Base-by-base conservation (phyloP, 2,797 vertebrate genomes). In the Allobates femoralis region DNA sequence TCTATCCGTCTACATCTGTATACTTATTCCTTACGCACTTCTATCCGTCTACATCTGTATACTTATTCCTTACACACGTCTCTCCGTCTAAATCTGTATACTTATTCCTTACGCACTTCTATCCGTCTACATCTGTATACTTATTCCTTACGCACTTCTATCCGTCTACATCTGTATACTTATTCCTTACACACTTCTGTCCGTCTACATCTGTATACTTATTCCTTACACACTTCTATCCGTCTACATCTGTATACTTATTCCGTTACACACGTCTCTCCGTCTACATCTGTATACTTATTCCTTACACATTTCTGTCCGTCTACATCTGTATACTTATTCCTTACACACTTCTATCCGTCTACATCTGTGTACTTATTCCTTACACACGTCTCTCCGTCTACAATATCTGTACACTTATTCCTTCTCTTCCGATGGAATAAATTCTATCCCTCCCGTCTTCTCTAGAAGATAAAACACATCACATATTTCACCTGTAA, bases 171-270 rank as follows among this genome's bases (percentile, higher is more conserved):
- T 60, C 7, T n/a, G n/a, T n/a, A n/a, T n/a, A n/a, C n/a, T n/a
- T n/a, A n/a, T n/a, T n/a, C n/a, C n/a, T n/a, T 87, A 84, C 32
- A 18, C n/a, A 10, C 32, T 7, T 56, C 32, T 34, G 11, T 51
- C 53, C 50, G 56, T 60, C 51, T 83, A 83, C n/a, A 58, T 60
- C 7, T n/a, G n/a, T n/a, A n/a, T n/a, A n/a, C n/a, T n/a, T n/a
- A n/a, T n/a, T n/a, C n/a, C n/a, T n/a, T 87, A 84, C 32, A 18
- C n/a, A 10, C 32, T 7, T 56, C 32, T 34, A 10, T 51, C 53
- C 50, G 56, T 60, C 51, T 83, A 83, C n/a, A 58, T 60, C 7
- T n/a, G n/a, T n/a, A n/a, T n/a, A n/a, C n/a, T n/a, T n/a, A n/a
- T n/a, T n/a, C n/a, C n/a, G n/a, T n/a, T 87, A 84, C 32, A 18